phyloP scores from a whole-genome alignment of 2,113 vertebrate species.

The Pseudopodoces humilis region DNA sequence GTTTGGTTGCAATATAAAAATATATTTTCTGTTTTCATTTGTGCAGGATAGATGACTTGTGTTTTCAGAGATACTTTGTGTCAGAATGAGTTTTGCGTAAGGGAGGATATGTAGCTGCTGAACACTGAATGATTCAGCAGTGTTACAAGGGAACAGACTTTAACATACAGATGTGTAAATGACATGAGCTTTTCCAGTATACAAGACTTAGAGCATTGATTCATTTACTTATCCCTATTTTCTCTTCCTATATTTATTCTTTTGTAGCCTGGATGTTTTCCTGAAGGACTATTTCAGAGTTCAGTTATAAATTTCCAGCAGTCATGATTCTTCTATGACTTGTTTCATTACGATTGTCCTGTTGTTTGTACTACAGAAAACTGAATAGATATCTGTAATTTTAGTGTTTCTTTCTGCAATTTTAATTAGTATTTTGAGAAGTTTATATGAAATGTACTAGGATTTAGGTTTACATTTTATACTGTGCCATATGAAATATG shows the following conservation, averaged over 20 bases:
- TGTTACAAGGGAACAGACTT: background rate
- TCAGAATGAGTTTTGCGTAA: background rate
- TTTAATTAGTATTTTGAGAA: background rate
- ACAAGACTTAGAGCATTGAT: background rate
- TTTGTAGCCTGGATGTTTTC: background rate
- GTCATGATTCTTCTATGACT: background rate
- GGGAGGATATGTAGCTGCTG: background rate
- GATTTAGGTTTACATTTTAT: background rate
- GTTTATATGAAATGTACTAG: background rate
- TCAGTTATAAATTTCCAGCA: background rate
- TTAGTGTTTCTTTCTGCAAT: background rate
- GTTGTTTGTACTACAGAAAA: background rate
- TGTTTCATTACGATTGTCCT: background rate
- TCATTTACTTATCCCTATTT: background rate
- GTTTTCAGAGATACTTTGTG: background rate
- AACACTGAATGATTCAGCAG: constrained; percentile 18
- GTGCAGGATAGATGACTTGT: background rate
- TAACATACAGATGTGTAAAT: constrained; percentile 27
- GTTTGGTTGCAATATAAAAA: background rate
- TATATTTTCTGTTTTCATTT: background rate
- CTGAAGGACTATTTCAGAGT: background rate
- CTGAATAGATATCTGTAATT: background rate
- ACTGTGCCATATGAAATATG: background rate
- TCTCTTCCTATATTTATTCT: background rate
- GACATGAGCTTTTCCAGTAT: background rate